Percentiles rank a stretch among this genome's conserved stretches.
Evolutionary conservation across 2,888 invertebrate genomes (phyloP).

Genomic region (Melanargia galathea): DNA sequence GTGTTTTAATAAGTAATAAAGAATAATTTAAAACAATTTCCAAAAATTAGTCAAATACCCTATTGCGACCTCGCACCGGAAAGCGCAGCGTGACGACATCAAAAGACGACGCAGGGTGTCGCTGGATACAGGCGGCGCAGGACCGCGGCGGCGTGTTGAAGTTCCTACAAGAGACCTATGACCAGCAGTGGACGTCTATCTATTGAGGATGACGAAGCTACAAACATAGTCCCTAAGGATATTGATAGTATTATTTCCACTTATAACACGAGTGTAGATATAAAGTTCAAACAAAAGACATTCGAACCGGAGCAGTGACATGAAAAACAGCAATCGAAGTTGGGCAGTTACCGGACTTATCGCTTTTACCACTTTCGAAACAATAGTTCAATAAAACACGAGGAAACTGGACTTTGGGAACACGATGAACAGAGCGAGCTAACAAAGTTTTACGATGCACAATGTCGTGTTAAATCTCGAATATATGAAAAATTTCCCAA

Average conservation of each 20-base stretch:
- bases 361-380: constrained; percentile 42
- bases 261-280: constrained; percentile 51
- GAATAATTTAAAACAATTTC: too few relatives aligned
- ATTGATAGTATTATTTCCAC: background rate
- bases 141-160: too few relatives aligned
- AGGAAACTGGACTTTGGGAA: constrained; percentile 30
- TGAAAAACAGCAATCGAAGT: constrained; percentile 54
- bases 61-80: too few relatives aligned
- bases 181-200: too few relatives aligned
- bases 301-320: constrained; percentile 53
- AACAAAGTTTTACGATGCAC: constrained; percentile 30
- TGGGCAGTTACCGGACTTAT: constrained; percentile 53
- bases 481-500: constrained; percentile 16
- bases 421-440: constrained; percentile 5
- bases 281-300: constrained; percentile 70
- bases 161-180: too few relatives aligned
- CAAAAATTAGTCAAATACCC: too few relatives aligned
- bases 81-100: too few relatives aligned
- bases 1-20: too few relatives aligned
- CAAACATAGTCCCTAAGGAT: background rate
- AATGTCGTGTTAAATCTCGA: constrained; percentile 23
- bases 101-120: too few relatives aligned
- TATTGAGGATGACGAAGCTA: too few relatives aligned
- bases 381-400: constrained; percentile 41
- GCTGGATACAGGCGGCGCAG: too few relatives aligned